These are phyloP conservation scores for Psophia crepitans DNA, from an alignment of 2,113 vertebrate genomes.

Conservation along the genomic window DNA sequence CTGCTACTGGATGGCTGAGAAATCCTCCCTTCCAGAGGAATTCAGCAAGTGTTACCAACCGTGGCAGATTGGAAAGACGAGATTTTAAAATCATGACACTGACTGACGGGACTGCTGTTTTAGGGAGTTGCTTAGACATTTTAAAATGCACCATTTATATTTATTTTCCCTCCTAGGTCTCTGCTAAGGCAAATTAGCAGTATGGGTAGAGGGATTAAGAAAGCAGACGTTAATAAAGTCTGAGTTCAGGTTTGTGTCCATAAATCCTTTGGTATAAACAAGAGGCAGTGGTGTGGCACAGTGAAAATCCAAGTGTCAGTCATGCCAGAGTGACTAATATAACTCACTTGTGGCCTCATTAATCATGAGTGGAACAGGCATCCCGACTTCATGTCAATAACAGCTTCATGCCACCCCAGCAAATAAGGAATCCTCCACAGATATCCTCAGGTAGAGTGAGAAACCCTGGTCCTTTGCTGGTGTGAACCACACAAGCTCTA, in stretches of 20 bases:
- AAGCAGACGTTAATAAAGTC: not conserved
- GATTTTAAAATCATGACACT: not conserved
- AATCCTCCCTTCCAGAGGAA: not conserved
- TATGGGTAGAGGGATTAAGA: not conserved
- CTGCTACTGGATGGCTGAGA: not conserved
- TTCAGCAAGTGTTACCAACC: not conserved
- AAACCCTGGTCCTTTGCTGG: not conserved
- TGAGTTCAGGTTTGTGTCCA: not conserved
- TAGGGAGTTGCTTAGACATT: not conserved
- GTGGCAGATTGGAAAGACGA: not conserved
- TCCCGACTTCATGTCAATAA: not conserved
- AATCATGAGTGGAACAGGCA: slow-evolving; percentile 9
- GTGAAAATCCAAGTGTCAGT: not conserved
- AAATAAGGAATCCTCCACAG: not conserved
- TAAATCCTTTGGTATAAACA: slow-evolving; percentile 11
- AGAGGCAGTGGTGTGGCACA: not conserved
- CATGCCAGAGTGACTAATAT: not conserved
- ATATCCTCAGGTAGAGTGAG: not conserved
- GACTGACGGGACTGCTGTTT: not conserved
- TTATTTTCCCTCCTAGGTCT: not conserved
- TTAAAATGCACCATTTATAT: not conserved
- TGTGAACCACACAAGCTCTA: not conserved
- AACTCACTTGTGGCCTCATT: slow-evolving; percentile 39
- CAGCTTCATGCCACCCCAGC: not conserved
- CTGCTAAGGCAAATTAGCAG: not conserved